These are phyloP conservation scores for Eristalis arbustorum DNA, from an alignment of 2,888 invertebrate genomes.

Conservation along the genomic window DNA sequence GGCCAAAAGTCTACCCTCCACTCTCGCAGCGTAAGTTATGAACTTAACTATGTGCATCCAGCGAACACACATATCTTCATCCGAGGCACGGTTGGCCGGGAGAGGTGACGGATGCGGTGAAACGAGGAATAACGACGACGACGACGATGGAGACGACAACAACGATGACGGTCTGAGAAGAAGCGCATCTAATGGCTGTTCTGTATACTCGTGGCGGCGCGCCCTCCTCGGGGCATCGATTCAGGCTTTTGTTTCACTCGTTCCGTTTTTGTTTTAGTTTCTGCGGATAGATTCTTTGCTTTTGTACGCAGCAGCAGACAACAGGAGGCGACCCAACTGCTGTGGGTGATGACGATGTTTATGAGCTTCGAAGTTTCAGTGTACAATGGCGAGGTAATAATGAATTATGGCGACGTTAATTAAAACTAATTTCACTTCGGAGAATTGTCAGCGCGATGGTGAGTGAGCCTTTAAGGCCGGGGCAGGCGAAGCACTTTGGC, in stretches of 20 bases:
- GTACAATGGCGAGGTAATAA: conserved; percentile 44
- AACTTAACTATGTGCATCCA: conserved; percentile 18
- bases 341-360: conserved; percentile 33
- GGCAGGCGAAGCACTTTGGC: background rate
- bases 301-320: conserved; percentile 22
- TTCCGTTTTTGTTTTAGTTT: background rate
- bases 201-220: conserved; percentile 38
- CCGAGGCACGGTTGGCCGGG: background rate
- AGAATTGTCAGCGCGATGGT: background rate
- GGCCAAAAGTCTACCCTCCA: conserved; percentile 67
- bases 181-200: conserved; percentile 41
- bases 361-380: conserved; percentile 30
- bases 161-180: conserved; percentile 32
- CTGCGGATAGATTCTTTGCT: conserved; percentile 7
- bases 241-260: conserved; percentile 33
- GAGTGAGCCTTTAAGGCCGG: no score
- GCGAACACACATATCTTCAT: conserved; percentile 18
- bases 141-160: background rate
- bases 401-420: conserved; percentile 23
- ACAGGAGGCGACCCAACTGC: conserved; percentile 24
- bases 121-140: background rate
- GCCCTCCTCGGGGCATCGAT: conserved; percentile 53
- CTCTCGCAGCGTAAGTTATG: conserved; percentile 32
- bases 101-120: background rate
- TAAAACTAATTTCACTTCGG: conserved; percentile 32